phyloP scores from a whole-genome alignment of 2,113 vertebrate species.

The Tenrec ecaudatus region DNA sequence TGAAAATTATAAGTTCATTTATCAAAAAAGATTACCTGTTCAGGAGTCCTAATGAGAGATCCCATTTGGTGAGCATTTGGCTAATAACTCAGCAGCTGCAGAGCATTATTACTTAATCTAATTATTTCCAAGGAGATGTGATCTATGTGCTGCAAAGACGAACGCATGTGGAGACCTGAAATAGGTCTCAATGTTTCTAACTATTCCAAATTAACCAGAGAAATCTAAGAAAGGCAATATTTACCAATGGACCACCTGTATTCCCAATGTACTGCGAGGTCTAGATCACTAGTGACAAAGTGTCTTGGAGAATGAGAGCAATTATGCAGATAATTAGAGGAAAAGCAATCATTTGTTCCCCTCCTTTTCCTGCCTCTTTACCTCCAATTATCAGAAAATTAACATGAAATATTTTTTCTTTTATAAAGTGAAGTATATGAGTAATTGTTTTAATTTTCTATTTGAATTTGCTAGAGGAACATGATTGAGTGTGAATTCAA shows the following conservation, averaged over 20 bases:
- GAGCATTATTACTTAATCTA: conserved; percentile 73
- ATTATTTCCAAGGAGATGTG: conserved; percentile 78
- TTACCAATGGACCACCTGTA: conserved; percentile 75
- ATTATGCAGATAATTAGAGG: conserved; percentile 76
- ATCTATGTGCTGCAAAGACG: conserved; percentile 66
- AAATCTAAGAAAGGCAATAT: conserved; percentile 63
- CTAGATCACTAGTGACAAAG: conserved; percentile 42
- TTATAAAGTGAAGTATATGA: conserved; percentile 62
- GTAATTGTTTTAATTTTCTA: conserved; percentile 76
- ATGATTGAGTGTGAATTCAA: conserved; percentile 45
- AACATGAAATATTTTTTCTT: conserved; percentile 54
- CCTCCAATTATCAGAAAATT: conserved; percentile 72
- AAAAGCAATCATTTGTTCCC: conserved; percentile 36
- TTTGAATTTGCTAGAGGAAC: conserved; percentile 41
- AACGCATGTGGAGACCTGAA: conserved; percentile 50
- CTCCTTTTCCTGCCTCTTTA: background rate
- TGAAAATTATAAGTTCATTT: conserved; percentile 80
- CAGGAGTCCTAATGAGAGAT: conserved; percentile 73
- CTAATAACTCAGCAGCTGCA: conserved; percentile 80
- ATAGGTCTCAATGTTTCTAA: conserved; percentile 60
- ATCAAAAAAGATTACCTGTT: conserved; percentile 81
- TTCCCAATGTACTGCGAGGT: conserved; percentile 41
- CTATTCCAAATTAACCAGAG: conserved; percentile 68
- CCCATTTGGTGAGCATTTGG: conserved; percentile 78
- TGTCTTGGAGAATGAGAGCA: conserved; percentile 56